phyloP scores from a whole-genome alignment of 1,140 invertebrate genomes.

The Harlomillsia oculata region DNA sequence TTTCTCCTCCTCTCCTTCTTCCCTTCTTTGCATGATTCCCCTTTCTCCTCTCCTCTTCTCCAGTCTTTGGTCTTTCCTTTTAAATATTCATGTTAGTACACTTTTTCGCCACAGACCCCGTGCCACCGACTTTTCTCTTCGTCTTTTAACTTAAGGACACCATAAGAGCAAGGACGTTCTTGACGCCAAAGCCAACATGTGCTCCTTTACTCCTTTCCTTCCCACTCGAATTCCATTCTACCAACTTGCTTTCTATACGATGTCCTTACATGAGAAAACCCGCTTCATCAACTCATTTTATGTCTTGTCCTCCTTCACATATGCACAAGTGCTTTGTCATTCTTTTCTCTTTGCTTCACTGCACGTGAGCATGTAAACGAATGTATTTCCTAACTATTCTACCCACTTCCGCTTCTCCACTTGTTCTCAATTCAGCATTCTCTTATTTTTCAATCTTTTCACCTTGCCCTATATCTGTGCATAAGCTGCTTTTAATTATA shows the following conservation, averaged over 20 bases:
- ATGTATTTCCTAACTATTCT: no score
- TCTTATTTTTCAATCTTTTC: no score
- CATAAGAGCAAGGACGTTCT: no score
- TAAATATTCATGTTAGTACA: conserved; percentile 25
- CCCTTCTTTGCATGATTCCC: neutral
- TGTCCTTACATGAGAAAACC: no score
- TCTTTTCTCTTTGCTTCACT: neutral
- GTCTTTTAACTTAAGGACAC: neutral
- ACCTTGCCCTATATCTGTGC: no score
- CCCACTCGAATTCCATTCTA: neutral
- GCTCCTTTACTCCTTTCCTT: neutral
- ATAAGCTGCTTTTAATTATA: no score
- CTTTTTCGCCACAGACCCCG: conserved; percentile 8
- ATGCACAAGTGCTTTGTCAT: no score
- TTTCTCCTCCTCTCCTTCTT: conserved; percentile 11
- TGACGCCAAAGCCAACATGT: neutral
- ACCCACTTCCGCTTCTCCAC: no score
- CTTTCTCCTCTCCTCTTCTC: neutral
- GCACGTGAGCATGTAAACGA: no score
- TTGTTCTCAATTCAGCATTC: no score
- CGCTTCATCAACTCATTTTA: no score
- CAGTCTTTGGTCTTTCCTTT: conserved; percentile 6
- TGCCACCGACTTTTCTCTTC: conserved; percentile 2
- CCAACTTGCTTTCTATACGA: neutral
- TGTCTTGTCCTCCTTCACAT: no score